phyloP scores from a whole-genome alignment of 2,113 vertebrate species.

The Vimba vimba region DNA sequence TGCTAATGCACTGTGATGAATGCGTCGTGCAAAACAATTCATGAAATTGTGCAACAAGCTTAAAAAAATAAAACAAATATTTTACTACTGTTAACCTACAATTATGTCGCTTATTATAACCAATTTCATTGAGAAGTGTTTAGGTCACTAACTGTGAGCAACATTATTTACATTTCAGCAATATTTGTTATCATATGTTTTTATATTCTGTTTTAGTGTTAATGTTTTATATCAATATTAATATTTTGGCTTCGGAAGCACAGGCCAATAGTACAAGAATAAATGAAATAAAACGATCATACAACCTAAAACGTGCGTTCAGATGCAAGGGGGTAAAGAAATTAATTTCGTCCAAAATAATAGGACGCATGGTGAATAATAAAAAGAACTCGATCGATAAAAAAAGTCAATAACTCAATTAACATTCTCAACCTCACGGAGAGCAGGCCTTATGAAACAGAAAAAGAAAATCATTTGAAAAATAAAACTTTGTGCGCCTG shows the following conservation, averaged over 20 bases:
- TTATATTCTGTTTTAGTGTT: background rate
- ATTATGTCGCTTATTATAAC: background rate
- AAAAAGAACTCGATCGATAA: slow-evolving; percentile 52
- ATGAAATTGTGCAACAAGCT: slow-evolving; percentile 4
- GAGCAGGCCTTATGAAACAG: slow-evolving; percentile 34
- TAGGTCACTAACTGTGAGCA: background rate
- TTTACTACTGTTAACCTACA: background rate
- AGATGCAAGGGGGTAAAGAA: background rate
- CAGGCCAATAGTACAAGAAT: background rate
- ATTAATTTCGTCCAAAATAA: slow-evolving; percentile 34
- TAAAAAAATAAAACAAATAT: background rate
- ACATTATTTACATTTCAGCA: background rate
- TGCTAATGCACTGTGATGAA: background rate
- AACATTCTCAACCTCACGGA: slow-evolving; percentile 46
- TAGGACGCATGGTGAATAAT: slow-evolving; percentile 37
- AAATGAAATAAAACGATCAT: background rate
- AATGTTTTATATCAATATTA: background rate
- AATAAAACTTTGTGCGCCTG: background rate
- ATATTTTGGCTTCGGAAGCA: background rate
- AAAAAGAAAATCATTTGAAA: slow-evolving; percentile 19
- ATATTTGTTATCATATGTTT: background rate
- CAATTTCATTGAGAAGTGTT: background rate
- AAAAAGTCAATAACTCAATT: slow-evolving; percentile 57
- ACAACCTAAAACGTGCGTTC: background rate
- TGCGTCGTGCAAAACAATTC: background rate